Conservation (phyloP, 2,113 vertebrate genomes). For the Hiodon tergisus region DNA sequence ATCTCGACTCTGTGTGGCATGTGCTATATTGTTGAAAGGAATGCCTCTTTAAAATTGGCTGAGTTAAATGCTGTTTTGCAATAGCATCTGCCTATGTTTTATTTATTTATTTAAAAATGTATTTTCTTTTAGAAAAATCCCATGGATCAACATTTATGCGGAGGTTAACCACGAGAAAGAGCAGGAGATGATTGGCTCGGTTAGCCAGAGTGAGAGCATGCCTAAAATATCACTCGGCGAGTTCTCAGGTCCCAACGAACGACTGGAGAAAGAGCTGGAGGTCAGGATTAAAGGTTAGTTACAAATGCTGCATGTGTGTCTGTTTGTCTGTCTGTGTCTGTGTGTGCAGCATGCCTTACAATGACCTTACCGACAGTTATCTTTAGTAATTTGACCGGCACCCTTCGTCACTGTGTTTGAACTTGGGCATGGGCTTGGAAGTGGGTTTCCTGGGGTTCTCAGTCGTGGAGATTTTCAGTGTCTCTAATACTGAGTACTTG, state of each 20-base stretch:
- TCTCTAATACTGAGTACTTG: too few species aligned
- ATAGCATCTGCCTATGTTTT: background rate
- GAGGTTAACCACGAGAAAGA: constrained; percentile 93
- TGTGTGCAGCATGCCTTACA: background rate
- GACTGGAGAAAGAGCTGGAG: constrained; percentile 85
- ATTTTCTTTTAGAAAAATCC: constrained; percentile 78
- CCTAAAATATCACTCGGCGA: constrained; percentile 84
- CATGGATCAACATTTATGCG: constrained; percentile 91
- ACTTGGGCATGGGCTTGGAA: background rate
- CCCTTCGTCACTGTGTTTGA: background rate
- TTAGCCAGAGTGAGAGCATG: constrained; percentile 81
- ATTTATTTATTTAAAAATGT: background rate
- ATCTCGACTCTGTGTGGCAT: too few species aligned
- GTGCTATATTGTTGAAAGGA: too few species aligned
- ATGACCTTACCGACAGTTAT: background rate
- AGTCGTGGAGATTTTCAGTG: too few species aligned
- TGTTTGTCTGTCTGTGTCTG: background rate
- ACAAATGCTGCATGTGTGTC: background rate
- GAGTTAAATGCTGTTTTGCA: too few species aligned
- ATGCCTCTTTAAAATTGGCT: too few species aligned
- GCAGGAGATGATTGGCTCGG: constrained; percentile 89
- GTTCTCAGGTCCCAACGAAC: constrained; percentile 79
- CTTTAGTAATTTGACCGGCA: background rate
- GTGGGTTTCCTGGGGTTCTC: too few species aligned
- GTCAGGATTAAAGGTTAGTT: constrained; percentile 74